phyloP scores from a whole-genome alignment of 2,797 vertebrate species.

The Tolypeutes matacus region DNA sequence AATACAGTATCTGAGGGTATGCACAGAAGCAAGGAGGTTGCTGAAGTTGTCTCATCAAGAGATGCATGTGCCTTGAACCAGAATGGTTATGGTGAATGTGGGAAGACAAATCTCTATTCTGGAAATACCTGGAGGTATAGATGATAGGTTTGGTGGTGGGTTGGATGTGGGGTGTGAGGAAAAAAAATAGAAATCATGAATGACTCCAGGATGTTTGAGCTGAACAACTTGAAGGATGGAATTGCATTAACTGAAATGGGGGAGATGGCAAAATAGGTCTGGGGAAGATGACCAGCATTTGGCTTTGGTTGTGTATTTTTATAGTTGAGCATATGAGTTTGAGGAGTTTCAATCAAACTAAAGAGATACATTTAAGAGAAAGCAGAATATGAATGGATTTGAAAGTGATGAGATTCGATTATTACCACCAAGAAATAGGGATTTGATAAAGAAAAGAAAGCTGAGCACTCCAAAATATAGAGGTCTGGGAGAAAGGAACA shows the following conservation, averaged over 20 bases:
- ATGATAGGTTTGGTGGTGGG: neutral
- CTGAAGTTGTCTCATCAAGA: neutral
- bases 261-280: neutral
- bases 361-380: neutral
- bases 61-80: neutral
- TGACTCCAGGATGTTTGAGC: neutral
- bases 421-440: neutral
- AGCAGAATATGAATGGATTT: neutral
- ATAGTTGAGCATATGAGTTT: slow-evolving; percentile 10
- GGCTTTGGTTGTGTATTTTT: neutral
- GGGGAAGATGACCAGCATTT: neutral
- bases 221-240: neutral
- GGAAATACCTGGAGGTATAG: neutral
- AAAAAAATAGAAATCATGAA: neutral
- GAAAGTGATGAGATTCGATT: neutral
- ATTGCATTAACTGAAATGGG: neutral
- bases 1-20: neutral
- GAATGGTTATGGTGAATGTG: neutral
- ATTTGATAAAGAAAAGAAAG: neutral
- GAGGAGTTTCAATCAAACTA: neutral
- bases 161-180: neutral
- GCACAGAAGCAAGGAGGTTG: neutral
- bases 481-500: neutral
- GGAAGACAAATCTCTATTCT: neutral
- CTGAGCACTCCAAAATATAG: neutral